Evolutionary conservation across 53 echinoderm and acorn worm species (phyloP).

Genomic region (Stichopus horrens): DNA sequence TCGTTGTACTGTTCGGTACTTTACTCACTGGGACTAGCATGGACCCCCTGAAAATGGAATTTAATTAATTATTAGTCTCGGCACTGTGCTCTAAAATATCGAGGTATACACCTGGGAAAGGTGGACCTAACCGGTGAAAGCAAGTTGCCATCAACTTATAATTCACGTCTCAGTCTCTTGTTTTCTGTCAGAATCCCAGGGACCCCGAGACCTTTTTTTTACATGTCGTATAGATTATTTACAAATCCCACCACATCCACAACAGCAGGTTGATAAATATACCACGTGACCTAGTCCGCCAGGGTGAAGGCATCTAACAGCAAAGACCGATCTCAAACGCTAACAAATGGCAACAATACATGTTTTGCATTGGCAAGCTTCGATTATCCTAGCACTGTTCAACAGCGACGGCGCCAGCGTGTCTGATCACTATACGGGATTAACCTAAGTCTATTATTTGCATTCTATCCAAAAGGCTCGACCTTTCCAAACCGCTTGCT

Average conservation of each 20-base stretch:
- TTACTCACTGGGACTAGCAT: too few relatives aligned
- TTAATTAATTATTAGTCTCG: too few relatives aligned
- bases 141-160: too few relatives aligned
- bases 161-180: too few relatives aligned
- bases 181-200: too few relatives aligned
- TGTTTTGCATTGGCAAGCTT: neutral
- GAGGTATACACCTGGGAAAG: too few relatives aligned
- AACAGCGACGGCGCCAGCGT: slow-evolving; percentile 7
- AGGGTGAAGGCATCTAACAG: neutral
- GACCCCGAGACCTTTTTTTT: too few relatives aligned
- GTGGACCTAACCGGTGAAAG: too few relatives aligned
- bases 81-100: too few relatives aligned
- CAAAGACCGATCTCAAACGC: neutral
- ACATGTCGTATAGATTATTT: neutral
- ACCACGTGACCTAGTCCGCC: neutral
- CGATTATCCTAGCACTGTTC: neutral
- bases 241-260: neutral
- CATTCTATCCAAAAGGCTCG: slow-evolving; percentile 13
- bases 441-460: slow-evolving; percentile 11
- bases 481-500: neutral
- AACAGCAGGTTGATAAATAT: neutral
- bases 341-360: neutral
- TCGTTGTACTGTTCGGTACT: too few relatives aligned
- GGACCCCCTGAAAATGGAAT: too few relatives aligned
- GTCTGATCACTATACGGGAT: slow-evolving; percentile 30